Evolutionary conservation across 2,888 invertebrate genomes (phyloP), one percentile per base, ranked within the genome.

Genomic region (Pomacea canaliculata): DNA sequence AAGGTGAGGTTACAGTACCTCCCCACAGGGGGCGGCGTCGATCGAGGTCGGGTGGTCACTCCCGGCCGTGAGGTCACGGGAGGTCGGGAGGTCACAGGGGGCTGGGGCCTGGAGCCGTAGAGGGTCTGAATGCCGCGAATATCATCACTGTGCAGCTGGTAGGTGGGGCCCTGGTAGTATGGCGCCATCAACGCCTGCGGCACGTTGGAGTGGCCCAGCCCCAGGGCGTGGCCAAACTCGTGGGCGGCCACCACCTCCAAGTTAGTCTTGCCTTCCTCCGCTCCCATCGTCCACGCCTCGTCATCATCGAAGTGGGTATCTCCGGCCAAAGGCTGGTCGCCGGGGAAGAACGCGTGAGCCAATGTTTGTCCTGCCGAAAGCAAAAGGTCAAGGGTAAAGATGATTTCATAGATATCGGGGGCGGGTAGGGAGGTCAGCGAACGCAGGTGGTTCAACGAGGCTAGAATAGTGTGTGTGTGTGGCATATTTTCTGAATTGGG

Each of bases 191-290:
- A 82, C 8, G 91, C 89, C 1, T 82, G 82, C 7, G 77, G 81
- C 1, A 85, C 83, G 13, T 83, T 81, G 19, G 90, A 90, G 80
- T 91, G 91, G n/a, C 89, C 88, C 27, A 91, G 81, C 0, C 91
- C 91, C 9, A 91, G 83, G 46, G 90, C 88, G 79, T 91, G 91
- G 12, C 91, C 91, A 71, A 90, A 87, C 82, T 91, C 90, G 76
- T 91, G 90, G 51, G 90, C 88, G 18, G 90, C 89, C 37, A 90
- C 90, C 48, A 86, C 88, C 78, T 86, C 85, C 51, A 90, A 83
- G 74, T 74, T 74, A 49, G 74, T 74, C 51, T 16, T 56, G 48
- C 86, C 86, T 9, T 81, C 78, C 13, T 85, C 77, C 9, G 79
- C 80, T 56, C 80, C 77, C 70, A 86, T 82, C 16, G 89, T 89